A percentile compares a stretch with the other conserved stretches of the same genome.
These are phyloP conservation scores for Vicugna pacos DNA, from an alignment of 2,113 vertebrate genomes.

Conservation along the genomic window DNA sequence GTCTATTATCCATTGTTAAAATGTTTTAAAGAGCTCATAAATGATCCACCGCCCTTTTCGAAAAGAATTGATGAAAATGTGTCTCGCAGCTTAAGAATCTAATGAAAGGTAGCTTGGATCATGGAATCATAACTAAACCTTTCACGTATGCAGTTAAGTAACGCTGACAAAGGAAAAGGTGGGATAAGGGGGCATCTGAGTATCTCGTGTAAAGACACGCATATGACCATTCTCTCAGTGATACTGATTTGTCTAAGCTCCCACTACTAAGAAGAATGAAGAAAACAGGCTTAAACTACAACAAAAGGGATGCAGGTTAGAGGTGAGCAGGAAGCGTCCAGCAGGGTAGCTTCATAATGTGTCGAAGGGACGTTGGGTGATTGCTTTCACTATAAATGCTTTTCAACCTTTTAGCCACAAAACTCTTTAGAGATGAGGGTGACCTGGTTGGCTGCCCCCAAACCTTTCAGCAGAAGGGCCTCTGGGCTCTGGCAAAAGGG, in stretches of 20 bases:
- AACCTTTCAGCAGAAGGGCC: neutral
- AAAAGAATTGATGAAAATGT: slow-evolving; percentile 61
- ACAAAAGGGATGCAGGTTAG: neutral
- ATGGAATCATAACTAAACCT: slow-evolving; percentile 27
- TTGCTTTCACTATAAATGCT: neutral
- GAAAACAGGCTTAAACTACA: neutral
- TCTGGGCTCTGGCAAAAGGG: slow-evolving; percentile 47
- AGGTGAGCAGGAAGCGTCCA: neutral
- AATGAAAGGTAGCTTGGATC: slow-evolving; percentile 41
- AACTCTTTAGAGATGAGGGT: neutral
- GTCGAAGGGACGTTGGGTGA: neutral
- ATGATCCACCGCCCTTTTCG: neutral
- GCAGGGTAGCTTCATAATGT: neutral
- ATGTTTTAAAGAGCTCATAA: slow-evolving; percentile 40
- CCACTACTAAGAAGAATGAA: neutral
- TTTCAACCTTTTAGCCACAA: slow-evolving; percentile 21
- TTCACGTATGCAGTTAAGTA: slow-evolving; percentile 5
- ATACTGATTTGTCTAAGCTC: neutral
- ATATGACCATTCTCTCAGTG: neutral
- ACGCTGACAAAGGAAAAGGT: slow-evolving; percentile 42
- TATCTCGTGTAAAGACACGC: neutral
- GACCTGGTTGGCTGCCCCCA: neutral
- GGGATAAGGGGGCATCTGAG: neutral
- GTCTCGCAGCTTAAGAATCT: slow-evolving; percentile 47
- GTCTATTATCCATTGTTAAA: slow-evolving; percentile 41